Conservation (phyloP, 2,113 vertebrate genomes). For the Entelurus aequoreus region DNA sequence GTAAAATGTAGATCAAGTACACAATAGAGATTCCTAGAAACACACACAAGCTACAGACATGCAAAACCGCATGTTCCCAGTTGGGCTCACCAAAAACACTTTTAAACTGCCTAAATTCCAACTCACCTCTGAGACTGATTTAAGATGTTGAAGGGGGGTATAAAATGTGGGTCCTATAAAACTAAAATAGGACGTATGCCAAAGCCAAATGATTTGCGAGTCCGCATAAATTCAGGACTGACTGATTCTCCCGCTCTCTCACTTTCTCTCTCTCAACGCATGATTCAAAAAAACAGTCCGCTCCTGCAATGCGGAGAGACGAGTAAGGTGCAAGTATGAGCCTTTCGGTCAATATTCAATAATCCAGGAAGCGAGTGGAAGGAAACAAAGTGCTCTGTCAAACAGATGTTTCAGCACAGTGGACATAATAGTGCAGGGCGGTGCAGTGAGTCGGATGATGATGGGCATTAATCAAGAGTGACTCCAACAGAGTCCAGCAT, state of each 20-base stretch:
- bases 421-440: conserved; percentile 12
- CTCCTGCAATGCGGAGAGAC: conserved; percentile 17
- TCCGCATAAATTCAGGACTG: conserved; percentile 10
- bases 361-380: conserved; percentile 4
- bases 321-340: conserved; percentile 11
- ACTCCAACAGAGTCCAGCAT: background rate
- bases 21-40: too few relatives aligned
- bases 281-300: conserved; percentile 15
- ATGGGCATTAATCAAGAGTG: conserved; percentile 16
- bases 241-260: conserved; percentile 6
- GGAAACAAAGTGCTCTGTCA: conserved; percentile 18
- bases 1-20: too few relatives aligned
- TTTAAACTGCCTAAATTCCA: too few relatives aligned
- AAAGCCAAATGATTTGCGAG: conserved; percentile 8
- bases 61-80: too few relatives aligned
- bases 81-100: too few relatives aligned
- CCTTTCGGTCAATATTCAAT: conserved; percentile 29
- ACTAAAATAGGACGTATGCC: too few relatives aligned
- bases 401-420: conserved; percentile 12
- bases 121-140: too few relatives aligned
- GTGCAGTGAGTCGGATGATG: conserved; percentile 1
- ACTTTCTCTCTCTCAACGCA: background rate
- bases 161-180: too few relatives aligned
- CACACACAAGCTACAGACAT: too few relatives aligned
- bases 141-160: too few relatives aligned